Percentiles rank a stretch among this genome's conserved stretches.
These are phyloP conservation scores for Leptodactylus fuscus DNA, from an alignment of 2,113 vertebrate species.

Conservation along the genomic window DNA sequence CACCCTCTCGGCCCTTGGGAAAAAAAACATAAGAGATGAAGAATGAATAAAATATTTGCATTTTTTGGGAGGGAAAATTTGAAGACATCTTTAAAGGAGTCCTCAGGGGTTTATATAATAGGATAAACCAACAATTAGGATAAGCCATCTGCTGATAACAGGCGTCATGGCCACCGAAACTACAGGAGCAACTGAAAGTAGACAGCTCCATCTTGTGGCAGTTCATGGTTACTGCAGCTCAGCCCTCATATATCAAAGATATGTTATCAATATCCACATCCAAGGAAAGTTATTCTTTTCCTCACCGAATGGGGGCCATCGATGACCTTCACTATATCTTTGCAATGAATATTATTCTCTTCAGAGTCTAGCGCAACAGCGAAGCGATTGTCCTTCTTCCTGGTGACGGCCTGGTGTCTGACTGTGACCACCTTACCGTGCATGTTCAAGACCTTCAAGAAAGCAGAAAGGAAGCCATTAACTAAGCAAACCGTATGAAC, in stretches of 20 bases:
- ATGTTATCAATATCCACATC: too few species aligned
- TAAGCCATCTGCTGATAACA: too few species aligned
- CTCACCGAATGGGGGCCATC: conserved; percentile 92
- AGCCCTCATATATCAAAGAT: too few species aligned
- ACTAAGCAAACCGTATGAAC: neutral
- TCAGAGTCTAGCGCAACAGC: conserved; percentile 93
- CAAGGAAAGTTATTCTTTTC: neutral
- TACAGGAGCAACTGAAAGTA: too few species aligned
- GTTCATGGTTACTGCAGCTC: too few species aligned
- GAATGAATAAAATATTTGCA: too few species aligned
- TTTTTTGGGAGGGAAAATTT: too few species aligned
- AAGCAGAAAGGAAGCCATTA: neutral
- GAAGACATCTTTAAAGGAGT: too few species aligned
- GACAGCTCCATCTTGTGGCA: too few species aligned
- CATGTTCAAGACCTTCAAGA: conserved; percentile 91
- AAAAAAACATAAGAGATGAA: neutral
- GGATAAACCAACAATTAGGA: too few species aligned
- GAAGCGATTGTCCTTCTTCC: conserved; percentile 94
- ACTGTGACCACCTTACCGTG: conserved; percentile 91
- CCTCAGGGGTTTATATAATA: too few species aligned
- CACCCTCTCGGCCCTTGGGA: conserved; percentile 87
- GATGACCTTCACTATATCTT: conserved; percentile 96
- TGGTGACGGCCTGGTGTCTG: conserved; percentile 89
- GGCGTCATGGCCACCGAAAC: too few species aligned
- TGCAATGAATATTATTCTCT: conserved; percentile 96